Evolutionary conservation across 2,113 vertebrate species (phyloP), one percentile per base, ranked within the genome.

Genomic region (Azemiops feae): DNA sequence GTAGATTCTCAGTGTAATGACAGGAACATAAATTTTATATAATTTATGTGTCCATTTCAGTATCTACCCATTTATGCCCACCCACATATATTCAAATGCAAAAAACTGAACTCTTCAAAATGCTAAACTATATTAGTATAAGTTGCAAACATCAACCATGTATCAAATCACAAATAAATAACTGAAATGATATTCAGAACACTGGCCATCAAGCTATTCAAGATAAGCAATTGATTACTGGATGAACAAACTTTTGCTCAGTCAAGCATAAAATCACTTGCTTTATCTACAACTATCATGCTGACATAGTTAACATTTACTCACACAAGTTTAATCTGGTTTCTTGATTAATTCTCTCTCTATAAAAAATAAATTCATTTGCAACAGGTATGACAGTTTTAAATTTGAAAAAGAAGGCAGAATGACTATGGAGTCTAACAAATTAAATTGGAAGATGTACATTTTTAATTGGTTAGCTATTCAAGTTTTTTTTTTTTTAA

Each of bases 221-320:
- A 96, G 95, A 96, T 96, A 97, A 96, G 92, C 89, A 96, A 95
- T 93, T 96, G 95, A 27, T 93, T 97, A 93, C 97, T 93, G 74
- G 88, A 91, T 94, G 96, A 97, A 97, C 69, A 89, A 91, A 94
- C 94, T 93, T 81, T 94, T 96, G 93, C 18, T 91, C 95, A 95
- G 95, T 64, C 39, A 92, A 81, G 34, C 94, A 96, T 90, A 95
- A 96, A 95, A 95, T 95, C 93, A 92, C 94, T 58, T 96, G 96
- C 95, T 94, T 96, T 95, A 96, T 95, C 90, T 43, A 96, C 95
- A 43, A 96, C 54, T 93, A 89, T 95, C 97, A 95, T 92, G 92
- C 92, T 94, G 97, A 95, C 87, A 92, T 94, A 96, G 95, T 92
- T 97, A 96, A 95, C 89, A 94, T 0, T 91, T 89, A 10, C 30